A percentile compares a stretch with the other conserved stretches of the same genome.
These are phyloP conservation scores for Cephus cinctus DNA, from an alignment of 1,140 invertebrate genomes.

Conservation along the genomic window DNA sequence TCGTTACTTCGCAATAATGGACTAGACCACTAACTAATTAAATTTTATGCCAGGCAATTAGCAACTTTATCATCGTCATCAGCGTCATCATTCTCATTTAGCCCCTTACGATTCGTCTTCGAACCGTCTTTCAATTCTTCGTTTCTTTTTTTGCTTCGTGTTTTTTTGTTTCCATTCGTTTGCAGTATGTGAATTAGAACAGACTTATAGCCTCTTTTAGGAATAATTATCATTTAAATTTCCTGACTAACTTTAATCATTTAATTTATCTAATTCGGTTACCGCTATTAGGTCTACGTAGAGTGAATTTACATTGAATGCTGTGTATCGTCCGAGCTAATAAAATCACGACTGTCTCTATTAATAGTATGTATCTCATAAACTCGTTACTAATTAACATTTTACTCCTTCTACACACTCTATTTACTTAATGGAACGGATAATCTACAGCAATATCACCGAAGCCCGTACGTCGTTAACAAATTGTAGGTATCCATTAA, in stretches of 20 bases:
- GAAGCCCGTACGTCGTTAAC: background rate
- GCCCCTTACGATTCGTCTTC: slow-evolving; percentile 3
- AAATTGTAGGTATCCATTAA: background rate
- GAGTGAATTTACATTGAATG: slow-evolving; percentile 40
- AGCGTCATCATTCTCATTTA: too few relatives aligned
- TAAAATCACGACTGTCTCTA: slow-evolving; percentile 52
- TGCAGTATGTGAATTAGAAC: slow-evolving; percentile 18
- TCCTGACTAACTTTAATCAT: slow-evolving; percentile 12
- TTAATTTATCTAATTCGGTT: slow-evolving; percentile 10
- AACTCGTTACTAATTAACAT: slow-evolving; percentile 51
- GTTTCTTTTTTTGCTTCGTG: slow-evolving; percentile 9
- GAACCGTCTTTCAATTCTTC: too few relatives aligned
- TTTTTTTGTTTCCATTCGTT: slow-evolving; percentile 20
- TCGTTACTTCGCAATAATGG: slow-evolving; percentile 29
- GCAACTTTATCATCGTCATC: background rate
- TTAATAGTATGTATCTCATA: slow-evolving; percentile 38
- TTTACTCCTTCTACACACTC: slow-evolving; percentile 27
- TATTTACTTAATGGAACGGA: background rate
- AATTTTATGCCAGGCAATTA: slow-evolving; percentile 17
- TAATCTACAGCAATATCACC: background rate
- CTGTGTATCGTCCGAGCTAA: slow-evolving; percentile 40
- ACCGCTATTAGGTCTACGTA: slow-evolving; percentile 19
- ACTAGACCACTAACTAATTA: slow-evolving; percentile 34
- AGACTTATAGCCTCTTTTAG: slow-evolving; percentile 12
- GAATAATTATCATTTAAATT: slow-evolving; percentile 9